A percentile compares a stretch with the other conserved stretches of the same genome.
Evolutionary conservation across 2,113 vertebrate species (phyloP).

Genomic region (Otocyon megalotis): DNA sequence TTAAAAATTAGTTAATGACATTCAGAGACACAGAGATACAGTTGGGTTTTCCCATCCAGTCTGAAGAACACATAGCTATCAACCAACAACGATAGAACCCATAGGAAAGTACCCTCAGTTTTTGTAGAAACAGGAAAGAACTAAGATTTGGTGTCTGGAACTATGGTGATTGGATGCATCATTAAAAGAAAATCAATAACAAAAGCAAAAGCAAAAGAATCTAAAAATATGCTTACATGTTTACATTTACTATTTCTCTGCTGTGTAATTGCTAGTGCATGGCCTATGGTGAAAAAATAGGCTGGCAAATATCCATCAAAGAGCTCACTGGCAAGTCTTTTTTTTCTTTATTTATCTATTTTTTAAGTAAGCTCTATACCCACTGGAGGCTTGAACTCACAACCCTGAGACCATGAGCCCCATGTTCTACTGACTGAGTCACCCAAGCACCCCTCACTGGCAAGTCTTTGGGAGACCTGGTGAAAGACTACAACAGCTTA

Average conservation of each 20-base stretch:
- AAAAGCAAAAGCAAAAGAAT: not conserved
- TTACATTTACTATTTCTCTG: constrained; percentile 8
- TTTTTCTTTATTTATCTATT: not conserved
- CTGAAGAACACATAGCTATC: not conserved
- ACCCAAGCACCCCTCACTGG: not conserved
- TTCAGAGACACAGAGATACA: constrained; percentile 65
- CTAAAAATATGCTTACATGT: not conserved
- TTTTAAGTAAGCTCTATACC: not conserved
- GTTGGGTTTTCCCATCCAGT: constrained; percentile 18
- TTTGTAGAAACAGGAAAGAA: constrained; percentile 64
- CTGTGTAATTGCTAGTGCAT: not conserved
- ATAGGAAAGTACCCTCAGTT: constrained; percentile 22
- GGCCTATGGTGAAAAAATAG: not conserved
- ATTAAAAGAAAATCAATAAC: constrained; percentile 31
- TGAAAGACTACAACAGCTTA: not conserved
- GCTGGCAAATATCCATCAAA: not conserved
- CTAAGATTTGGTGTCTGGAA: constrained; percentile 3
- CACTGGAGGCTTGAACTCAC: not conserved
- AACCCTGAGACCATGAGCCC: not conserved
- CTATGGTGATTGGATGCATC: not conserved
- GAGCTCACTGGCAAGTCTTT: not conserved
- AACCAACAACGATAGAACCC: not conserved
- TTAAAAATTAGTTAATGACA: constrained; percentile 54
- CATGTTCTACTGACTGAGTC: not conserved
- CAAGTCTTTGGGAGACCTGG: not conserved